These are phyloP conservation scores for Amphiura filiformis DNA, from an alignment of 35 echinoderm and acorn worm species.

Conservation along the genomic window DNA sequence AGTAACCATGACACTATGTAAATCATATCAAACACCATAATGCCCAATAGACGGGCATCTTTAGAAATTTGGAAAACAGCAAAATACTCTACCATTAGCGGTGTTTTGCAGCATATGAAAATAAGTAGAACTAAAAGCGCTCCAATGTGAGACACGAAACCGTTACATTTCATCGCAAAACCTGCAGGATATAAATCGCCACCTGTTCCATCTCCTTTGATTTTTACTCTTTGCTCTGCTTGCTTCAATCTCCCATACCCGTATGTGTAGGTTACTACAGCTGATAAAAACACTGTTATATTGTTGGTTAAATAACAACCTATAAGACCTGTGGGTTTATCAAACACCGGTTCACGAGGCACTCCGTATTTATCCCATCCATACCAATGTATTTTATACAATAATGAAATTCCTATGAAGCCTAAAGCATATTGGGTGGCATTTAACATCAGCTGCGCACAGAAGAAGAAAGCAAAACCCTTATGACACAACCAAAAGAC, in stretches of 20 bases:
- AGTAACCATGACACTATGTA: constrained; percentile 71
- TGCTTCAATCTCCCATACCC: constrained; percentile 69
- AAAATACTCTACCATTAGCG: constrained; percentile 81
- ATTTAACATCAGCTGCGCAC: constrained; percentile 79
- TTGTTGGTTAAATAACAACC: constrained; percentile 73
- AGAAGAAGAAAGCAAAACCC: constrained; percentile 80
- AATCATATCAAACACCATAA: constrained; percentile 72
- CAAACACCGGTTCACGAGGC: constrained; percentile 29
- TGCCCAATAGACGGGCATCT: constrained; percentile 63
- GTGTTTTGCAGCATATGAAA: constrained; percentile 68
- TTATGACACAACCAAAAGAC: constrained; percentile 95
- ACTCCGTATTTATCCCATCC: constrained; percentile 71
- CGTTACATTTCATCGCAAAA: constrained; percentile 75
- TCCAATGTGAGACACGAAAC: constrained; percentile 76
- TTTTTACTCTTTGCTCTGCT: constrained; percentile 44
- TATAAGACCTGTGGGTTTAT: constrained; percentile 38
- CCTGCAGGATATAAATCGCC: not conserved
- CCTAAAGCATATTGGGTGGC: constrained; percentile 78
- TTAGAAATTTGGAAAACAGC: constrained; percentile 40
- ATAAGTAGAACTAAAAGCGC: constrained; percentile 77
- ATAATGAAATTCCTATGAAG: constrained; percentile 77
- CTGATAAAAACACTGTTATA: constrained; percentile 80
- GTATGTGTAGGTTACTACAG: constrained; percentile 77
- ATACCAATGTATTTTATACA: constrained; percentile 88
- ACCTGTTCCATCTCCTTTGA: not conserved